Base-by-base conservation (phyloP, 2,888 invertebrate species). In the Ophion costatus region DNA sequence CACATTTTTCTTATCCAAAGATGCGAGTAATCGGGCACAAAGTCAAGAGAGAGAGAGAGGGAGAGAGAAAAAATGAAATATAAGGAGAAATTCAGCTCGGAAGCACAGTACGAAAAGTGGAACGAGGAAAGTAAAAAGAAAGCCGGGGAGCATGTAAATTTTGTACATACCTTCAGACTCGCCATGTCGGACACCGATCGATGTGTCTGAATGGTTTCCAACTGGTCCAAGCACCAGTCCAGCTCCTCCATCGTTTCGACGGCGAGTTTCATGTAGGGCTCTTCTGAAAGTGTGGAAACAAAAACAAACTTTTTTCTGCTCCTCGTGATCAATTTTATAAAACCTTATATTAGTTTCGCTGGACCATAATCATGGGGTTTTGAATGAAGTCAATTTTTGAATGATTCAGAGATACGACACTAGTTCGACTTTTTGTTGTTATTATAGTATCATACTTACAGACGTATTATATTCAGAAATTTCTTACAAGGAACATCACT, bases 151-250 rank as follows among this genome's bases (percentile, higher is more conserved):
- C 59, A 77, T 76, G 22, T 29, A 73, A 63, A 77, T 73, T 69
- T 70, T 51, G 22, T 29, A 88, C 90, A 94, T 95, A 99, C 99
- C 98, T 99, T 99, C 93, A 98, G 97, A 90, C 99, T 99, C 92
- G 99, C 99, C 99, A 99, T 99, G 94, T 99, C 99, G 88, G 98
- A 99, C 91, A 99, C 99, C 91, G 99, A 99, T 93, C 99, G 97
- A 95, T 99, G 99, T 86, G 99, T 99, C 95, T 99, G 99, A 94
- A 99, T 99, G 89, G 99, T 99, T 95, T 99, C 99, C 94, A 99
- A 95, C 95, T 99, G 99, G 95, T 99, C 99, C 95, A 99, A 95
- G 94, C 99, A 99, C 99, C 99, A 99, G 95, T 99, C 99, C 94
- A 99, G 95, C 95, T 99, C 99, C 94, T 99, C 99, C 95, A 99